Evolutionary conservation across 2,113 vertebrate genomes (phyloP).

Genomic region (Blennius ocellaris): DNA sequence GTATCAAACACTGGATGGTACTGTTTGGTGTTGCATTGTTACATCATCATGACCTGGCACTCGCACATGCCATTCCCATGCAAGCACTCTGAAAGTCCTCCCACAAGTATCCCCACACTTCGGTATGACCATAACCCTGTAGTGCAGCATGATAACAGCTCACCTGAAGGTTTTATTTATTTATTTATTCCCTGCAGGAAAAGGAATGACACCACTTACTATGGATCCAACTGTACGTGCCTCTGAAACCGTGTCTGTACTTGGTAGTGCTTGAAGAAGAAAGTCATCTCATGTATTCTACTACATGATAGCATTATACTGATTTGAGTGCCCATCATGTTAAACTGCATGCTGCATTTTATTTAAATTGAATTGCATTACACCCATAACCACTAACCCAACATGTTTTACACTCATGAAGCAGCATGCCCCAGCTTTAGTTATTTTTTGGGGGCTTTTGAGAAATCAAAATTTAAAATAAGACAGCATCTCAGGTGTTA

Average conservation of each 20-base stretch:
- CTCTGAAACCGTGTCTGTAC: conserved; percentile 76
- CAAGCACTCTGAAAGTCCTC: conserved; percentile 38
- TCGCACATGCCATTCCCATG: background rate
- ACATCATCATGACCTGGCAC: conserved; percentile 6
- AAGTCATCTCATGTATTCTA: conserved; percentile 61
- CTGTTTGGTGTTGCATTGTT: conserved; percentile 32
- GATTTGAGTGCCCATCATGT: conserved; percentile 59
- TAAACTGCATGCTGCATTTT: conserved; percentile 70
- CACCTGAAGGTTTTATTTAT: conserved; percentile 70
- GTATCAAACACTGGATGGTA: conserved; percentile 36
- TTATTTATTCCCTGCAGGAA: conserved; percentile 74
- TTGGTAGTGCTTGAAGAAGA: conserved; percentile 63
- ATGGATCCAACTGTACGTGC: conserved; percentile 73
- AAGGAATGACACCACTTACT: conserved; percentile 54
- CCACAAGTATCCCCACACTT: conserved; percentile 38
- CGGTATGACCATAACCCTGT: conserved; percentile 36
- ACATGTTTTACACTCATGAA: conserved; percentile 41
- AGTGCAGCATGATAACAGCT: conserved; percentile 64
- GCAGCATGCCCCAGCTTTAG: conserved; percentile 44
- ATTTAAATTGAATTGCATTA: conserved; percentile 39
- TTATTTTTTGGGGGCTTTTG: conserved; percentile 19
- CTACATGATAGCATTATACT: conserved; percentile 57
- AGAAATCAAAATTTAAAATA: conserved; percentile 27
- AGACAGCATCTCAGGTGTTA: conserved; percentile 65
- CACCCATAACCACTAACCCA: conserved; percentile 41